phyloP scores from a whole-genome alignment of 2,113 vertebrate genomes.

The Zonotrichia leucophrys region DNA sequence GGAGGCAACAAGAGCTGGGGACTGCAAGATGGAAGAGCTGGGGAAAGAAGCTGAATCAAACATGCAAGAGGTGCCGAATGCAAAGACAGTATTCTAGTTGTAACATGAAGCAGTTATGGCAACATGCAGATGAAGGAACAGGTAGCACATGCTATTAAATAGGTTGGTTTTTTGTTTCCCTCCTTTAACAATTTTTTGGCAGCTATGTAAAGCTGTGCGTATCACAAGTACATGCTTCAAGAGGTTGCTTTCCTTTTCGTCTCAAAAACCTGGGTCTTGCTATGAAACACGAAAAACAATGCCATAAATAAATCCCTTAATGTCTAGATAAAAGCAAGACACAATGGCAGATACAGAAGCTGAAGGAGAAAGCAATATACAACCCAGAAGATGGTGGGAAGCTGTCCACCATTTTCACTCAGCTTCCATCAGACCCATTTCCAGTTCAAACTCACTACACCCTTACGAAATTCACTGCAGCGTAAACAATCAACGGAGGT shows the following conservation, averaged over 20 bases:
- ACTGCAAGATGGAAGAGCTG: neutral
- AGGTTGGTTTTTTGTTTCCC: neutral
- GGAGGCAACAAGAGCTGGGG: neutral
- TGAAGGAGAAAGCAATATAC: neutral
- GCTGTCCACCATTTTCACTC: neutral
- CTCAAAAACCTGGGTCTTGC: neutral
- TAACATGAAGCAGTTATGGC: neutral
- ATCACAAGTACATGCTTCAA: neutral
- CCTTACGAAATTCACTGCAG: neutral
- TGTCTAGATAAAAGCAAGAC: neutral
- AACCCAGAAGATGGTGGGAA: neutral
- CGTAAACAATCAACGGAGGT: neutral
- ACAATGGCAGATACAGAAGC: neutral
- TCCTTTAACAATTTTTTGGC: neutral
- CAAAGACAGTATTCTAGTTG: neutral
- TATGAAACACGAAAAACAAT: neutral
- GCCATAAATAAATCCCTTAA: neutral
- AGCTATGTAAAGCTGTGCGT: neutral
- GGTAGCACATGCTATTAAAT: neutral
- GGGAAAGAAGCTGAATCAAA: neutral
- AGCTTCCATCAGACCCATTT: neutral
- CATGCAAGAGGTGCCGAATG: rapidly evolving
- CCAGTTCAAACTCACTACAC: neutral
- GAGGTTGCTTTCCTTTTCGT: neutral
- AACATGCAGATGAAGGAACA: neutral